Evolutionary conservation across 2,888 invertebrate species (phyloP).

Genomic region (Cryptus armator): DNA sequence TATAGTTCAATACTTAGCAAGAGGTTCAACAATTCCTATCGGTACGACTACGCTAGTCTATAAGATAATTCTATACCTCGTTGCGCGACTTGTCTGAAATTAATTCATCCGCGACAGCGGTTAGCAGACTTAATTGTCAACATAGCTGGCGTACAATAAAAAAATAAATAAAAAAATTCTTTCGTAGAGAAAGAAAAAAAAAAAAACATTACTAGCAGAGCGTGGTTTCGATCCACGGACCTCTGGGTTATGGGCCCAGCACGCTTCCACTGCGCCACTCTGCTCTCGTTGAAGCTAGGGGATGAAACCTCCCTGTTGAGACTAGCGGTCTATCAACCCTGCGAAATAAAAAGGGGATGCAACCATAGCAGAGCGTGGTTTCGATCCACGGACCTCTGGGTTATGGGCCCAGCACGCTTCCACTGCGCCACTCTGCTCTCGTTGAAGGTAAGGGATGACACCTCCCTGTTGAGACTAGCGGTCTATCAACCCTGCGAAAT

Average conservation of each 20-base stretch:
- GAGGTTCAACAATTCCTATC: background rate
- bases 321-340: background rate
- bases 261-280: slow-evolving; percentile 84
- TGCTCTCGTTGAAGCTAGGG: slow-evolving; percentile 54
- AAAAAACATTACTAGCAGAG: slow-evolving; percentile 75
- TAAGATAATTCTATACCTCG: slow-evolving; percentile 54
- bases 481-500: background rate
- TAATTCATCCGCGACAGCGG: background rate
- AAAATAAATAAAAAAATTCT: background rate
- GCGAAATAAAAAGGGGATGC: background rate
- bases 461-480: background rate
- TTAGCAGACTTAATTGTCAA: background rate
- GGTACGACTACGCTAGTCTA: slow-evolving; percentile 24
- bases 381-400: slow-evolving; percentile 83
- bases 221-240: slow-evolving; percentile 83
- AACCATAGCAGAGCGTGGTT: slow-evolving; percentile 78
- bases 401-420: slow-evolving; percentile 84
- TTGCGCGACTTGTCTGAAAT: slow-evolving; percentile 12
- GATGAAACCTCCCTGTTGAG: background rate
- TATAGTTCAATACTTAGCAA: background rate
- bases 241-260: slow-evolving; percentile 83
- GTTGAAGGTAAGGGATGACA: background rate
- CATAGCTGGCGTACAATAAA: background rate
- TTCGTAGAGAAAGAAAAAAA: slow-evolving; percentile 29
- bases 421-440: slow-evolving; percentile 81